Base-by-base conservation (phyloP, 1,140 invertebrate genomes). In the Plutomurus gul region DNA sequence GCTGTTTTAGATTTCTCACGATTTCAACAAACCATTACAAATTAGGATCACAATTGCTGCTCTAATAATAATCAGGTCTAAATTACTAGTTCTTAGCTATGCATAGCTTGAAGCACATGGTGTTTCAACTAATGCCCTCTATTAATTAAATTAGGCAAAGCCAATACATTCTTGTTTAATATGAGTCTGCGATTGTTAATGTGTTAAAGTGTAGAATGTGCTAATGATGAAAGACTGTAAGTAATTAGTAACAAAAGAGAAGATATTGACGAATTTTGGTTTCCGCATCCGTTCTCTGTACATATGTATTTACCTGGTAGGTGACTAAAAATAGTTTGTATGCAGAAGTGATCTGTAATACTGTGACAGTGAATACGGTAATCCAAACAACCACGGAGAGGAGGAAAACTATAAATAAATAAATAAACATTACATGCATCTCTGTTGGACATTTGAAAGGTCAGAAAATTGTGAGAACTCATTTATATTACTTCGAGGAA, bases 301-400 rank as follows among this genome's bases (percentile, higher is more conserved):
- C n/a, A n/a, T 7, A 51, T 51, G 10, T 11, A 13, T 20, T 74
- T 47, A 79, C 78, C 73, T 79, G 78, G 27, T 75, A 79, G 0
- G 78, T 79, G 40, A 71, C 51, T 27, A 79, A 47, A 46, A 79
- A 79, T 47, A 79, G 49, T 70, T 76, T 75, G 51, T 79, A 79
- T 18, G 78, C 70, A n/a, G 51, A 25, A 40, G 18, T 30, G 47
- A 79, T 49, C 33, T 79, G 78, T 16, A 51, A 30, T 49, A 49
- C 51, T 7, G 72, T 79, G 5, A 79, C 49, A 16, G 39, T 10
- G 60, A 79, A 79, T 25, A 79, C 73, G 30, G 33, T 36, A 36
- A 25, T 22, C 78, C 78, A 79, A 27, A 79, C 43, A 43, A 22
- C 37, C 11, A 74, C 20, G 25, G 78, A 79, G 16, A 74, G 22